Conservation (phyloP, 2,797 vertebrate species). For the Toxotes lorentzi region DNA sequence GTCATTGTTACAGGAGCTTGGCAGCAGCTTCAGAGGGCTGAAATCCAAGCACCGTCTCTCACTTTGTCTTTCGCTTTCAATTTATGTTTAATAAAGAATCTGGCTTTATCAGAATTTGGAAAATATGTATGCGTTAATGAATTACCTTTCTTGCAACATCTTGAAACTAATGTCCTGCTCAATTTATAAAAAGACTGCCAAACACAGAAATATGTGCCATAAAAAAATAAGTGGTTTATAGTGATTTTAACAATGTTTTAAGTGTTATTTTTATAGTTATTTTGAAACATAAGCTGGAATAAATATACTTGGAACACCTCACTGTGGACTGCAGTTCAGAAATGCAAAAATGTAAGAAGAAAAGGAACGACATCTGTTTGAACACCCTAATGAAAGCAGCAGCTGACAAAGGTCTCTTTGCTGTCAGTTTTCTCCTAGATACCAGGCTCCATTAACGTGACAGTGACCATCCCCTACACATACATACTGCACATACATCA, state of each 20-base stretch:
- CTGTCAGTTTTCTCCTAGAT: constrained; percentile 37
- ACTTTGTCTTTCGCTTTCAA: constrained; percentile 36
- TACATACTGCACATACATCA: constrained; percentile 23
- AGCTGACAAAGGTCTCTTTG: constrained; percentile 52
- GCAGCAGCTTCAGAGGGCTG: constrained; percentile 20
- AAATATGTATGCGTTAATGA: constrained; percentile 11
- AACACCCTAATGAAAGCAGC: constrained; percentile 24
- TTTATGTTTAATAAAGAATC: constrained; percentile 23
- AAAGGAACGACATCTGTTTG: constrained; percentile 33
- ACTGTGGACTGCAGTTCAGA: neutral
- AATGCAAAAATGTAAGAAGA: constrained; percentile 19
- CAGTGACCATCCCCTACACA: constrained; percentile 11
- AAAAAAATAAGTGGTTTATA: neutral
- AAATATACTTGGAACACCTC: neutral
- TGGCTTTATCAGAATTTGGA: constrained; percentile 20
- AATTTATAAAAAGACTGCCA: neutral
- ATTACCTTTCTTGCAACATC: constrained; percentile 14
- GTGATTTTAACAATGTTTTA: neutral
- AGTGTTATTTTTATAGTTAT: neutral
- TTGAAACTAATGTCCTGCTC: constrained; percentile 5
- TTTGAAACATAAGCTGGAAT: neutral
- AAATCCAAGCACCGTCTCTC: constrained; percentile 40
- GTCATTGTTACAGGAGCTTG: constrained; percentile 26
- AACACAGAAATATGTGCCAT: neutral
- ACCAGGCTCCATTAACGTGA: constrained; percentile 35